phyloP scores from a whole-genome alignment of 2,888 invertebrate species.

The Allolobophora icterica region DNA sequence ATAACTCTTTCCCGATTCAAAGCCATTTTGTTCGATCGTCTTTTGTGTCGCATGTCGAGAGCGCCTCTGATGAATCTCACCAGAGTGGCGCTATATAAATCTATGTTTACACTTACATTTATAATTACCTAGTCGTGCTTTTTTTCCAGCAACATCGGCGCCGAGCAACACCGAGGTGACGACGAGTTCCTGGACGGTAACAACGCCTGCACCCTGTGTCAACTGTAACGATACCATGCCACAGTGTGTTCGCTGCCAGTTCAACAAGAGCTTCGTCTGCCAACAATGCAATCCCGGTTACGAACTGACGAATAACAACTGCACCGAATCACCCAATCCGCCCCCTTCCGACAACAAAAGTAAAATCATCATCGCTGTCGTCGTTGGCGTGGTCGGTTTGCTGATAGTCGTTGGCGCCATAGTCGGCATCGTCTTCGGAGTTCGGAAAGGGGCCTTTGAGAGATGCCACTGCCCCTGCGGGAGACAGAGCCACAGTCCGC shows the following conservation, averaged over 20 bases:
- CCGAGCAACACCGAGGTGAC: background rate
- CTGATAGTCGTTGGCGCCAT: background rate
- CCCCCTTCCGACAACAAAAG: background rate
- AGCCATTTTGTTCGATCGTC: too few species aligned
- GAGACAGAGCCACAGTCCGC: background rate
- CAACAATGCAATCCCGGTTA: background rate
- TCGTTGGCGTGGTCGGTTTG: background rate
- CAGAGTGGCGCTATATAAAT: too few species aligned
- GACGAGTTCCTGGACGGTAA: background rate
- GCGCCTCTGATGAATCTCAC: too few species aligned
- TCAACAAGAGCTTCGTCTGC: background rate
- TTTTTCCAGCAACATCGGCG: background rate
- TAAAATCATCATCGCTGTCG: background rate
- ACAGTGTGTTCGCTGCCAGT: background rate
- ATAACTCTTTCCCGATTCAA: too few species aligned
- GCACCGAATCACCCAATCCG: background rate
- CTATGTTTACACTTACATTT: too few species aligned
- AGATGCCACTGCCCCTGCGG: background rate
- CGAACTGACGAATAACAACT: background rate
- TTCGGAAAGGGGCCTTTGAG: background rate
- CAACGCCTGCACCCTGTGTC: background rate
- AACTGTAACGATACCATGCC: background rate
- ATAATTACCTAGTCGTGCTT: too few species aligned
- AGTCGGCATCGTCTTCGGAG: background rate
- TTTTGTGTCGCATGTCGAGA: too few species aligned